Evolutionary conservation across 2,113 vertebrate genomes (phyloP).

Genomic region (Hypomesus transpacificus): DNA sequence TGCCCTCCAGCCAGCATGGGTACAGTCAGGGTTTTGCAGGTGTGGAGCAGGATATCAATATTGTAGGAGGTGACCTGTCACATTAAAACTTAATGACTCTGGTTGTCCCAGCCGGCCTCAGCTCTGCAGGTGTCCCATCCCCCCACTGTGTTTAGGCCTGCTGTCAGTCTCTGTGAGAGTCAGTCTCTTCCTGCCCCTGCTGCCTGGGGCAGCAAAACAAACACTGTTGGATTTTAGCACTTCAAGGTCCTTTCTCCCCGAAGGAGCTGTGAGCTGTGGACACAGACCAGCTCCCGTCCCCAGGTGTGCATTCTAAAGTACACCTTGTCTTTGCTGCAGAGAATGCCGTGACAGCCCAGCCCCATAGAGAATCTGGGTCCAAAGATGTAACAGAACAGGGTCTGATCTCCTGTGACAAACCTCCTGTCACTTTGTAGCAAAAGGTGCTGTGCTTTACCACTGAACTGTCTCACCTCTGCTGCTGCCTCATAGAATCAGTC

Average conservation of each 20-base stretch:
- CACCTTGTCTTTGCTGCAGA: slow-evolving; percentile 32
- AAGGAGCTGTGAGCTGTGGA: slow-evolving; percentile 36
- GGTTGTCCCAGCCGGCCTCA: slow-evolving; percentile 24
- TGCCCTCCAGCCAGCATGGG: slow-evolving; percentile 3
- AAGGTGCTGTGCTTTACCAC: neutral
- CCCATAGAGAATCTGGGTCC: slow-evolving; percentile 8
- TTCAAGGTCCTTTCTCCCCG: slow-evolving; percentile 45
- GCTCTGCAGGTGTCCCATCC: slow-evolving; percentile 33
- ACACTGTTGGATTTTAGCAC: slow-evolving; percentile 44
- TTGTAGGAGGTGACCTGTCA: slow-evolving; percentile 27
- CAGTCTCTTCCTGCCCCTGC: slow-evolving; percentile 11
- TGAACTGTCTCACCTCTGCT: neutral
- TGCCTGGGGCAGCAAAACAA: slow-evolving; percentile 33
- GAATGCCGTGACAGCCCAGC: slow-evolving; percentile 31
- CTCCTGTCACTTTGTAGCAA: neutral
- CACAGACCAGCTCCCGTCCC: slow-evolving; percentile 45
- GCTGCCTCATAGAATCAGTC: too few relatives aligned
- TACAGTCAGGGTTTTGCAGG: slow-evolving; percentile 33
- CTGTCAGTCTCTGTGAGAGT: slow-evolving; percentile 29
- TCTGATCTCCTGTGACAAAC: slow-evolving; percentile 23
- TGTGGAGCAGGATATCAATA: slow-evolving; percentile 38
- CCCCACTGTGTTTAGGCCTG: slow-evolving; percentile 39
- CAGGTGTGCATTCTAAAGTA: slow-evolving; percentile 44
- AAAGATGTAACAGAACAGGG: slow-evolving; percentile 33
- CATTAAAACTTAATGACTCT: slow-evolving; percentile 37